These are phyloP conservation scores for Sussaba pulchella DNA, from an alignment of 2,888 invertebrate species.

Conservation along the genomic window DNA sequence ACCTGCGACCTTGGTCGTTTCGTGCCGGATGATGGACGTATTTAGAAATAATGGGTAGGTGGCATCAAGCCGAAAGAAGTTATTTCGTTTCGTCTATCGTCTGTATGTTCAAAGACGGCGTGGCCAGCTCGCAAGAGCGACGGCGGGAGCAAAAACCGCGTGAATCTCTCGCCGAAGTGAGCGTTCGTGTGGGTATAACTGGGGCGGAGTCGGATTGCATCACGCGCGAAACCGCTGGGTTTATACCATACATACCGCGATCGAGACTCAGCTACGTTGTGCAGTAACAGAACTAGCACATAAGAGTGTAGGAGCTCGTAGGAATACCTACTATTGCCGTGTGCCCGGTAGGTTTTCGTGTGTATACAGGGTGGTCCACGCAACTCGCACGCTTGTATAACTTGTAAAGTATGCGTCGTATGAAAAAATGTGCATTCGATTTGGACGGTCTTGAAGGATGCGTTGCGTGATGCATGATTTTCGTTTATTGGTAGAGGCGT, in stretches of 20 bases:
- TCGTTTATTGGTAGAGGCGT: no score
- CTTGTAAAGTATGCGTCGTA: no score
- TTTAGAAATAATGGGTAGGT: slow-evolving; percentile 29
- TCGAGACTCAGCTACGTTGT: slow-evolving; percentile 32
- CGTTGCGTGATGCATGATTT: no score
- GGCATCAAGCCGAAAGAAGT: slow-evolving; percentile 35
- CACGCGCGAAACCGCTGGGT: slow-evolving; percentile 54
- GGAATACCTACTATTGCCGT: slow-evolving; percentile 4
- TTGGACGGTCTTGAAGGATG: no score
- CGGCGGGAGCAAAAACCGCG: slow-evolving; percentile 34
- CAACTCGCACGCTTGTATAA: no score
- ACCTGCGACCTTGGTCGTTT: slow-evolving; percentile 37
- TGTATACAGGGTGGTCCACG: no score
- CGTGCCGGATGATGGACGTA: slow-evolving; percentile 16
- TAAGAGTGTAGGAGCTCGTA: background rate
- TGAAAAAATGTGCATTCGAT: no score
- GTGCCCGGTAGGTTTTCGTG: slow-evolving; percentile 14
- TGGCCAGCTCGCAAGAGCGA: slow-evolving; percentile 42
- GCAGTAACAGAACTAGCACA: slow-evolving; percentile 6
- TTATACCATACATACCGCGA: slow-evolving; percentile 46
- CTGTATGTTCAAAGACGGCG: slow-evolving; percentile 9
- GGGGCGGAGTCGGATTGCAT: slow-evolving; percentile 76
- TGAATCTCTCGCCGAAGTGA: slow-evolving; percentile 48
- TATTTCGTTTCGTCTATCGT: slow-evolving; percentile 44
- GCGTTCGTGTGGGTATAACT: slow-evolving; percentile 73